Evolutionary conservation across 2,113 vertebrate genomes (phyloP), one percentile per base, ranked within the genome.

Genomic region (Pelobates fuscus): DNA sequence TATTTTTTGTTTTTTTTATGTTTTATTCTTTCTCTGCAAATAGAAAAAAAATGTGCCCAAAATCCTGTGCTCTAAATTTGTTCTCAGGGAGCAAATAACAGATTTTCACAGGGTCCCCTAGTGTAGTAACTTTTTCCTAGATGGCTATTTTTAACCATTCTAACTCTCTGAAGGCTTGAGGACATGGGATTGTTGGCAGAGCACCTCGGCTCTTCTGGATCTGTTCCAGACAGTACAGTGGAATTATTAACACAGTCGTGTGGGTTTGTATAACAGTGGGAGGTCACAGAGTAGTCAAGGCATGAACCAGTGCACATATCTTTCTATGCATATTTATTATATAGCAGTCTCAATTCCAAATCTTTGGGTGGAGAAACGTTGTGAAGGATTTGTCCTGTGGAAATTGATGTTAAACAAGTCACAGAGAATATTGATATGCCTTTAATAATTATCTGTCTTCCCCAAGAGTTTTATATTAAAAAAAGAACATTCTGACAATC

Each of bases 91-190:
- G 46, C 44, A 66, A 46, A 41, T 15, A 14, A 30, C 49, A 18
- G 59, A 44, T 67, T 74, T 66, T 74, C 71, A 70, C 30, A 14
- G 70, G 68, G 70, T 64, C 10, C 60, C 26, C 44, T 65, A 78
- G 46, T 46, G 21, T 32, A 17, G 70, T 79, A 78, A 81, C 41
- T 74, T 81, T 84, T 84, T 81, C 80, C 80, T 78, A 70, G 43
- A 1, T 0, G 41, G 71, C 79, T 84, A 82, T 84, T 84, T 84
- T 79, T 82, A 84, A 71, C 71, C 21, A 2, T 75, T 77, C 37
- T 75, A 10, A 65, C 78, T 68, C 78, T 61, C 78, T 60, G 4
- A 77, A 66, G 67, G 71, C 63, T 65, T 17, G 15, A 21, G 64
- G 44, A 58, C 79, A 64, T 63, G 64, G 66, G 63, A 65, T 75